These are phyloP conservation scores for Heliothis subflexa DNA, from an alignment of 1,140 invertebrate species.

Conservation along the genomic window DNA sequence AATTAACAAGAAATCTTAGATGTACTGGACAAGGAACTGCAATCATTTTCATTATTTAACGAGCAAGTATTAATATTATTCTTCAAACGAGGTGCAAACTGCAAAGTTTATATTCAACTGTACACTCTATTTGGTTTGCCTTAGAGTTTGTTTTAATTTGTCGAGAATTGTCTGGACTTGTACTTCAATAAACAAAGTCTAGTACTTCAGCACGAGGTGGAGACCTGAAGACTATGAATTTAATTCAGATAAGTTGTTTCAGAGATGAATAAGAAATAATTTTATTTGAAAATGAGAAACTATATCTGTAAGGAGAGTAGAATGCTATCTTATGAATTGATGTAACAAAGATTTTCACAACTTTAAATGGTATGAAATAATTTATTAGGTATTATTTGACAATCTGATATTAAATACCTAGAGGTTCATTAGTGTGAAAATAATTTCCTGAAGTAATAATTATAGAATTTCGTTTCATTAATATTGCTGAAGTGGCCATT, in stretches of 20 bases:
- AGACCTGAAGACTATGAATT: slow-evolving; percentile 15
- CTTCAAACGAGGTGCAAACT: background rate
- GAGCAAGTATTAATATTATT: slow-evolving; percentile 4
- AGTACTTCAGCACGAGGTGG: background rate
- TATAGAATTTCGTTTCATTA: too few species aligned
- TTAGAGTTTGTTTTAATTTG: slow-evolving; percentile 34
- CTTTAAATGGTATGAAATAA: too few species aligned
- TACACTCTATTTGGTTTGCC: background rate
- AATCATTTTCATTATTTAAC: background rate
- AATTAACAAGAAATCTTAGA: too few species aligned
- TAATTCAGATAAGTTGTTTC: slow-evolving; percentile 4
- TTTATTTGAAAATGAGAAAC: background rate
- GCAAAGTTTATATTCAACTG: background rate
- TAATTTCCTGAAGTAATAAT: too few species aligned
- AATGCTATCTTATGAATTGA: too few species aligned
- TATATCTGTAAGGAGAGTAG: too few species aligned
- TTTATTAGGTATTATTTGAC: too few species aligned
- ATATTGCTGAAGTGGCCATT: too few species aligned
- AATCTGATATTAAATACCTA: too few species aligned
- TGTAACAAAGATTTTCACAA: too few species aligned
- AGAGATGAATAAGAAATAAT: background rate
- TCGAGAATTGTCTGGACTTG: slow-evolving; percentile 9
- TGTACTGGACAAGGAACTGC: background rate
- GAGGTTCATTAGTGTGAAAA: too few species aligned
- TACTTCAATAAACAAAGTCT: slow-evolving; percentile 4